phyloP scores from a whole-genome alignment of 2,113 vertebrate genomes.

The Thalassoma bifasciatum region DNA sequence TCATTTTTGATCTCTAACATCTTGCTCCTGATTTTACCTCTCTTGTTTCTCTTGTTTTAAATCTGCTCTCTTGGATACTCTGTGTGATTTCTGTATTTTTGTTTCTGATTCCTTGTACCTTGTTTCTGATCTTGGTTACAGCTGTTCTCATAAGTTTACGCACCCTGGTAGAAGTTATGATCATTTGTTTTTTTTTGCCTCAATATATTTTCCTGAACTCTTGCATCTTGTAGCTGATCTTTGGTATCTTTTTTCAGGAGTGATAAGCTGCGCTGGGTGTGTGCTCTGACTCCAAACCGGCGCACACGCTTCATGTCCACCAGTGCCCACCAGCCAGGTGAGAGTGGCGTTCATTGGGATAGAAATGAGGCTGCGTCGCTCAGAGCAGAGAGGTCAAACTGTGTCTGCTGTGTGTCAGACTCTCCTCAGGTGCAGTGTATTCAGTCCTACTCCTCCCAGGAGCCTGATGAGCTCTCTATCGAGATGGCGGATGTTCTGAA shows the following conservation, averaged over 20 bases:
- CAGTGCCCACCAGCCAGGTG: conserved; percentile 90
- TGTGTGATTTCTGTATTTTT: no score
- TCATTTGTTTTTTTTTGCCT: no score
- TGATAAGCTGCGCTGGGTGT: conserved; percentile 97
- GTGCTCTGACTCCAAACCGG: conserved; percentile 91
- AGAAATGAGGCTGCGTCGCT: not conserved
- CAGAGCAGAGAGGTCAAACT: not conserved
- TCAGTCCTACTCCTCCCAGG: conserved; percentile 92
- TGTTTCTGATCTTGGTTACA: no score
- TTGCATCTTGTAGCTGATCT: no score
- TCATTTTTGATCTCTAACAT: no score
- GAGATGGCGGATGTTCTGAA: conserved; percentile 95
- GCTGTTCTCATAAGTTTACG: no score
- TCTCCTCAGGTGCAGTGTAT: conserved; percentile 97
- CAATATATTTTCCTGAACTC: no score
- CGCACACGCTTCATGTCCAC: conserved; percentile 94
- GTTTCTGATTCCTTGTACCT: no score
- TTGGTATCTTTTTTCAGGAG: conserved; percentile 82
- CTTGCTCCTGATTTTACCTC: no score
- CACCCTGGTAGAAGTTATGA: no score
- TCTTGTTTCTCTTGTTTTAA: no score
- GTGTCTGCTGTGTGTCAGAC: conserved; percentile 76
- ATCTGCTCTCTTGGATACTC: no score
- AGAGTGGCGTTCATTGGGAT: conserved; percentile 73
- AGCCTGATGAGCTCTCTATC: conserved; percentile 93